A percentile compares a stretch with the other conserved stretches of the same genome.
Evolutionary conservation across 1,140 invertebrate genomes (phyloP).

Genomic region (Drosophila equinoxialis): DNA sequence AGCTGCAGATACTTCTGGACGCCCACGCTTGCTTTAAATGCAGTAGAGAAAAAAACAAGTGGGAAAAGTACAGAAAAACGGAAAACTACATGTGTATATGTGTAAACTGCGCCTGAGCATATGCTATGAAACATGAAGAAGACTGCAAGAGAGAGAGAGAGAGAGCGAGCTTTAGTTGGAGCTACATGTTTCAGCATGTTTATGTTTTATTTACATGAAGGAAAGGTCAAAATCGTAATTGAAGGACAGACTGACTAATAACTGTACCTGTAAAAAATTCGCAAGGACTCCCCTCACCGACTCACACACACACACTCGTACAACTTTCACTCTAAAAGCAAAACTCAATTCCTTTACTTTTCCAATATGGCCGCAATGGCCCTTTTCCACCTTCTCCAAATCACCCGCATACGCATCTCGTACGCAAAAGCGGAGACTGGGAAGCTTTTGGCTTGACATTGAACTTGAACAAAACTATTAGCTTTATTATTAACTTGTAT

Average conservation of each 20-base stretch:
- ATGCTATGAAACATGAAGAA: constrained; percentile 51
- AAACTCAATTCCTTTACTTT: constrained; percentile 11
- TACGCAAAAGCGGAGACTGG: neutral
- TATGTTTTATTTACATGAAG: constrained; percentile 63
- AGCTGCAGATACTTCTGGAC: constrained; percentile 65
- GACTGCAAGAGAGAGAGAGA: constrained; percentile 33
- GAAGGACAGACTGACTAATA: constrained; percentile 42
- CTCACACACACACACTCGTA: neutral
- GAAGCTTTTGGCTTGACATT: constrained; percentile 57
- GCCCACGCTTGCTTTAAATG: constrained; percentile 41
- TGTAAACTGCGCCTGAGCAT: constrained; percentile 70
- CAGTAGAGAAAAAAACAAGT: constrained; percentile 12
- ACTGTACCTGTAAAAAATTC: constrained; percentile 10
- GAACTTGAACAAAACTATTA: constrained; percentile 48
- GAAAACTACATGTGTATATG: neutral
- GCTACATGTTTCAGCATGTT: constrained; percentile 50
- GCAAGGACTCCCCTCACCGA: neutral
- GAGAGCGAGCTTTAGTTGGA: constrained; percentile 18
- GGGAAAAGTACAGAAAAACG: constrained; percentile 7
- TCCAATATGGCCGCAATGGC: constrained; percentile 9
- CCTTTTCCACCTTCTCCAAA: neutral
- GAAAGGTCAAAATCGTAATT: constrained; percentile 50
- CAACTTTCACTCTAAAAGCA: constrained; percentile 23
- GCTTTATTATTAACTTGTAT: constrained; percentile 10
- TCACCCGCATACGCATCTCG: neutral